Percentiles rank a stretch among this genome's conserved stretches.
Conservation (phyloP, 2,888 invertebrate genomes). For the Leucophenga maculata region DNA sequence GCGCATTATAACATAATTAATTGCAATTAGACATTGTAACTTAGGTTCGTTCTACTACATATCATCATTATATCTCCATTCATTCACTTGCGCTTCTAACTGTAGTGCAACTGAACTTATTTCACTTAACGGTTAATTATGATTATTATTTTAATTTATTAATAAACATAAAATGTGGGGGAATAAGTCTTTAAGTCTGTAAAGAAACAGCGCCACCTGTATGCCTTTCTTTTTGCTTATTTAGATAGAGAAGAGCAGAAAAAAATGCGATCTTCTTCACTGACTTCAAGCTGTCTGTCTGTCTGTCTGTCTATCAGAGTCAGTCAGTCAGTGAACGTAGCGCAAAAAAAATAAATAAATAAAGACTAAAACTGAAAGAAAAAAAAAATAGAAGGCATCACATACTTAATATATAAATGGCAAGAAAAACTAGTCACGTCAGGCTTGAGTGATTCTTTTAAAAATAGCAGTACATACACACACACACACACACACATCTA, state of each 20-base stretch:
- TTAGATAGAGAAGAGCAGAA: neutral
- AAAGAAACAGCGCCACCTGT: constrained; percentile 4
- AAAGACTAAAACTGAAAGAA: constrained; percentile 35
- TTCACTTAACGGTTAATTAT: constrained; percentile 66
- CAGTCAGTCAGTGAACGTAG: constrained; percentile 45
- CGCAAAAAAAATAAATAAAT: constrained; percentile 42
- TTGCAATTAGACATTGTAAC: constrained; percentile 55
- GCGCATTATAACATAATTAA: constrained; percentile 52
- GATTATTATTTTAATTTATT: constrained; percentile 61
- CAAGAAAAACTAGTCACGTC: constrained; percentile 60
- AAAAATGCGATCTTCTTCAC: constrained; percentile 51
- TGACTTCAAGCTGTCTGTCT: constrained; percentile 6
- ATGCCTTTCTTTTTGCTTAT: constrained; percentile 19
- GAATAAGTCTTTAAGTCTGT: constrained; percentile 11
- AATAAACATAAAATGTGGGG: constrained; percentile 52
- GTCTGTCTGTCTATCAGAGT: constrained; percentile 57
- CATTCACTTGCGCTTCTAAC: constrained; percentile 61
- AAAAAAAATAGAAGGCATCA: constrained; percentile 24
- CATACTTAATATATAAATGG: constrained; percentile 48
- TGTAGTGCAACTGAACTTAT: constrained; percentile 45
- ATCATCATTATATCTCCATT: constrained; percentile 31
- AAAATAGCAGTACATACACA: constrained; percentile 42
- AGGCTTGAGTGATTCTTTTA: constrained; percentile 63
- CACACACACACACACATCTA: constrained; percentile 40
- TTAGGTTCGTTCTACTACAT: neutral